A percentile compares a stretch with the other conserved stretches of the same genome.
These are phyloP conservation scores for Cancer borealis DNA, from an alignment of 2,888 invertebrate genomes.

Conservation along the genomic window DNA sequence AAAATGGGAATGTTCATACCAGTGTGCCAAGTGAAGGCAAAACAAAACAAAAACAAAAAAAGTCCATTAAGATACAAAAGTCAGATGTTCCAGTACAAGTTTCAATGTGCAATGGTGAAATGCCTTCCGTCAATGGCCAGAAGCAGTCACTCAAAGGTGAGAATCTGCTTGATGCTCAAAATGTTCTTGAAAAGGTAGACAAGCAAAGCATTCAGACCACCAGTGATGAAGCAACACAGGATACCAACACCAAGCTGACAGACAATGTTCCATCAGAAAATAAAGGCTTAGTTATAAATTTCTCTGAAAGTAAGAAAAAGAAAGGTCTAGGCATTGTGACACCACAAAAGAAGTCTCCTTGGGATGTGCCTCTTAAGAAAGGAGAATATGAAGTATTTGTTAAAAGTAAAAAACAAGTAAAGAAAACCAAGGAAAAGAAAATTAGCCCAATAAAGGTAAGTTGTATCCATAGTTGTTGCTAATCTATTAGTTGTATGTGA, in stretches of 20 bases:
- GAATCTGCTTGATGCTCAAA: neutral
- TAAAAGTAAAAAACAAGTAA: slow-evolving; percentile 46
- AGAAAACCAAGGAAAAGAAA: slow-evolving; percentile 51
- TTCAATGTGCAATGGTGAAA: neutral
- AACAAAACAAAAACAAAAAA: neutral
- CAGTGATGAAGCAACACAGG: neutral
- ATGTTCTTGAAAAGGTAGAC: neutral
- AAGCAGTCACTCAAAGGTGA: neutral
- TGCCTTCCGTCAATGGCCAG: neutral
- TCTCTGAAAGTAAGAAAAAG: slow-evolving; percentile 5
- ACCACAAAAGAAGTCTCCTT: slow-evolving; percentile 28
- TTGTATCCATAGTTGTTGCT: neutral
- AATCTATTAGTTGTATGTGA: neutral
- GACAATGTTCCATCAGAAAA: neutral
- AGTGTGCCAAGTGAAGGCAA: neutral
- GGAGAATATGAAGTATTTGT: slow-evolving; percentile 63
- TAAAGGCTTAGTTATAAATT: neutral
- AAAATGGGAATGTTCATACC: neutral
- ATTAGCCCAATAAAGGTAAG: slow-evolving; percentile 45
- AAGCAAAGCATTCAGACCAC: neutral
- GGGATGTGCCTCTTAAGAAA: slow-evolving; percentile 53
- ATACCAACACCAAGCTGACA: neutral
- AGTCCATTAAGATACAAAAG: neutral
- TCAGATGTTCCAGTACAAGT: neutral
- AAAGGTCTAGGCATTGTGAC: neutral